phyloP scores from a whole-genome alignment of 2,888 invertebrate species.

The Drosophila anomalata region DNA sequence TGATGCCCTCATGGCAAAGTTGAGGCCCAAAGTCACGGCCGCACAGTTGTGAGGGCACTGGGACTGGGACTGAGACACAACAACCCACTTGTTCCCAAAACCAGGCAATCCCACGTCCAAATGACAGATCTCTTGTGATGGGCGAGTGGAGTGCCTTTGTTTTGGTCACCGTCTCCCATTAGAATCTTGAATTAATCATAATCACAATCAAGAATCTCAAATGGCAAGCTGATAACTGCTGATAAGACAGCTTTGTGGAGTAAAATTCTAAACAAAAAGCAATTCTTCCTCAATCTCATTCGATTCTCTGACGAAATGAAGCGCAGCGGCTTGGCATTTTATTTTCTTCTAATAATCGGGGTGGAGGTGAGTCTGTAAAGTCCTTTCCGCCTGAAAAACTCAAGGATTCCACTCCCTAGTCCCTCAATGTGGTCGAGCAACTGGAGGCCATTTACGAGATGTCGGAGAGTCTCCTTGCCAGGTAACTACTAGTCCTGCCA shows the following conservation, averaged over 20 bases:
- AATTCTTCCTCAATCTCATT: slow-evolving; percentile 17
- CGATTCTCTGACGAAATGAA: slow-evolving; percentile 26
- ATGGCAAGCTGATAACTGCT: slow-evolving; percentile 23
- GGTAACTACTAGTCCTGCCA: slow-evolving; percentile 18
- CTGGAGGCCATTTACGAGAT: slow-evolving; percentile 20
- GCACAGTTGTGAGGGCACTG: slow-evolving; percentile 53
- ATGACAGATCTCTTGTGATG: slow-evolving; percentile 2
- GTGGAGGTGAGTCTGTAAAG: slow-evolving; percentile 4
- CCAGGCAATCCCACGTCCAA: slow-evolving; percentile 8
- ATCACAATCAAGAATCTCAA: slow-evolving; percentile 23
- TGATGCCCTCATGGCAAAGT: slow-evolving; percentile 22
- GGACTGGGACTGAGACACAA: slow-evolving; percentile 39
- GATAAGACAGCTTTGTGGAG: slow-evolving; percentile 12
- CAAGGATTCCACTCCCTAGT: slow-evolving; percentile 2
- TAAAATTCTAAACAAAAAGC: slow-evolving; percentile 18
- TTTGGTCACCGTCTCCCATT: slow-evolving; percentile 19
- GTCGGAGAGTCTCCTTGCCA: slow-evolving; percentile 39
- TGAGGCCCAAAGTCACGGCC: slow-evolving; percentile 4
- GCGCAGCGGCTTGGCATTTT: not conserved
- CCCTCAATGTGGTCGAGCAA: slow-evolving; percentile 15
- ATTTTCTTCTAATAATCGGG: not conserved
- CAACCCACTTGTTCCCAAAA: slow-evolving; percentile 34
- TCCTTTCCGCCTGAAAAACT: not conserved
- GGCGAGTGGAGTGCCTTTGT: slow-evolving; percentile 9
- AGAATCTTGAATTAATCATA: slow-evolving; percentile 14